Percentiles rank a stretch among this genome's conserved stretches.
These are phyloP conservation scores for Ectropis crepuscularia DNA, from an alignment of 2,888 invertebrate species.

Conservation along the genomic window DNA sequence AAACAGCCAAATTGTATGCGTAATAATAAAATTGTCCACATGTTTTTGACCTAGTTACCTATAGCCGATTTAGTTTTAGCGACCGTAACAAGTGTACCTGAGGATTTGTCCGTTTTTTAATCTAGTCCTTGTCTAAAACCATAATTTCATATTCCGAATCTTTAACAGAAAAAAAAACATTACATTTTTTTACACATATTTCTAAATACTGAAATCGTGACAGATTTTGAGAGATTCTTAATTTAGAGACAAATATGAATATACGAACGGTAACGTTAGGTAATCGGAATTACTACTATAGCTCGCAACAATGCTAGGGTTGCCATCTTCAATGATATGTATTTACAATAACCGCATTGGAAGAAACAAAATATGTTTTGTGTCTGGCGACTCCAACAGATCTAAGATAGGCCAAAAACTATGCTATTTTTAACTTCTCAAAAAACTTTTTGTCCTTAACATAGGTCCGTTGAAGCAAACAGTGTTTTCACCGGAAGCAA, in stretches of 20 bases:
- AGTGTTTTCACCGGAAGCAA: conserved; percentile 19
- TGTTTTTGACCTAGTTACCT: too few species aligned
- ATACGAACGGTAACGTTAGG: conserved; percentile 48
- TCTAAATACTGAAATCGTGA: conserved; percentile 26
- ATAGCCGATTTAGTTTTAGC: too few species aligned
- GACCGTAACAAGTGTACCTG: too few species aligned
- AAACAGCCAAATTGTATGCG: too few species aligned
- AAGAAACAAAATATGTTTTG: conserved; percentile 46
- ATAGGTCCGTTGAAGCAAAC: conserved; percentile 1
- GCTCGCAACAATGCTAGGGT: conserved; percentile 65
- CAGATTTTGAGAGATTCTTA: conserved; percentile 34
- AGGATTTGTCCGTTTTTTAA: not conserved
- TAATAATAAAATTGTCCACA: too few species aligned
- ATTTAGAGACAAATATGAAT: conserved; percentile 35
- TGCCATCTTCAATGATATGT: conserved; percentile 74
- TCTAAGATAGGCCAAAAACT: not conserved
- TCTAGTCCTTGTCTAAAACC: conserved; percentile 5
- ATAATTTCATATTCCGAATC: conserved; percentile 33
- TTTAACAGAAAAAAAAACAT: conserved; percentile 15
- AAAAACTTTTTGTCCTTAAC: not conserved
- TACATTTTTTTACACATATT: conserved; percentile 26
- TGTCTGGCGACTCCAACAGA: conserved; percentile 11
- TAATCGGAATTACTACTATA: conserved; percentile 36
- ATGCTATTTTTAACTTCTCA: not conserved
- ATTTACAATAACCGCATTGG: conserved; percentile 73